These are phyloP conservation scores for Oreortyx pictus DNA, from an alignment of 2,797 vertebrate species.

Conservation along the genomic window DNA sequence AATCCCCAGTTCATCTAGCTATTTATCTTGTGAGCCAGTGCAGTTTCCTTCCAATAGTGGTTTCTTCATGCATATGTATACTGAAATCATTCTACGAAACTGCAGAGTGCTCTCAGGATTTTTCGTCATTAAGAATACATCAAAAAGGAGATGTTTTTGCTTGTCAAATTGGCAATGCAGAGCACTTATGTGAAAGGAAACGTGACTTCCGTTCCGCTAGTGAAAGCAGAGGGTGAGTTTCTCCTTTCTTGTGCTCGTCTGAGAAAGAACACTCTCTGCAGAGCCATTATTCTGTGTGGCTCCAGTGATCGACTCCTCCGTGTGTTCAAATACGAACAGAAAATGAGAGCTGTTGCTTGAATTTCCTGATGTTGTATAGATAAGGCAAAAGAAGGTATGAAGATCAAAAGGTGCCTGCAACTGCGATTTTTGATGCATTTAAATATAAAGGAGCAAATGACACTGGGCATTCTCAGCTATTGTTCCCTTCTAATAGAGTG, in stretches of 20 bases:
- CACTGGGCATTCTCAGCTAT: neutral
- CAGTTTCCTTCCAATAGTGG: neutral
- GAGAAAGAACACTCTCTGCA: neutral
- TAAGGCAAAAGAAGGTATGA: neutral
- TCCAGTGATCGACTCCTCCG: neutral
- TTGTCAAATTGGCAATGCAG: conserved; percentile 34
- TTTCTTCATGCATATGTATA: conserved; percentile 4
- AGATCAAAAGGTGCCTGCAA: neutral
- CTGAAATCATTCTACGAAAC: neutral
- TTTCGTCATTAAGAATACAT: conserved; percentile 31
- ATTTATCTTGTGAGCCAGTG: neutral
- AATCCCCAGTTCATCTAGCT: neutral
- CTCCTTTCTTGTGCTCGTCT: neutral
- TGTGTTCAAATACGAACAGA: neutral
- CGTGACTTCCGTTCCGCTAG: neutral
- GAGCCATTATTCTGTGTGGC: neutral
- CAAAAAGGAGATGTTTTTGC: conserved; percentile 27
- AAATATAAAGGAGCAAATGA: neutral
- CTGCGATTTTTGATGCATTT: neutral
- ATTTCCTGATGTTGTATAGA: neutral
- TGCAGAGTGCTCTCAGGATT: neutral
- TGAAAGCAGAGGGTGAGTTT: conserved; percentile 6
- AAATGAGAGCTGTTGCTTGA: neutral
- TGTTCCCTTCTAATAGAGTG: neutral
- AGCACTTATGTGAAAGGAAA: neutral